Conservation (phyloP, 2,113 vertebrate species). For the Cygnus buccinator region DNA sequence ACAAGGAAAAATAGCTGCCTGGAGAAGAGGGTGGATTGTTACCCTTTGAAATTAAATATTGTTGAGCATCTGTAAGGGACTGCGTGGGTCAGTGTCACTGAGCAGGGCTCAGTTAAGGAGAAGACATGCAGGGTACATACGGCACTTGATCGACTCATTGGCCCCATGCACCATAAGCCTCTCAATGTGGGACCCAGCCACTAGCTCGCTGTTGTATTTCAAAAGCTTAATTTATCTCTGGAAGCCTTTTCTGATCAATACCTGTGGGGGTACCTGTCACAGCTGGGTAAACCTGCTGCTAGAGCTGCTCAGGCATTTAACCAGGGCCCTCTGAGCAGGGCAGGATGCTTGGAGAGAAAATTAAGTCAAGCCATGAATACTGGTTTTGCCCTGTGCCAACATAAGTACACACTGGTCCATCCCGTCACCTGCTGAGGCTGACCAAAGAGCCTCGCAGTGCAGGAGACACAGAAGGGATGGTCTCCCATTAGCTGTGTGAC, state of each 20-base stretch:
- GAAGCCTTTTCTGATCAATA: background rate
- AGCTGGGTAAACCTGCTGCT: background rate
- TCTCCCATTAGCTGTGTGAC: background rate
- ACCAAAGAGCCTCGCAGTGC: background rate
- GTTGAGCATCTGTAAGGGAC: background rate
- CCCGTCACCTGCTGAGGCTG: background rate
- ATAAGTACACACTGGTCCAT: background rate
- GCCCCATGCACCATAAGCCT: background rate
- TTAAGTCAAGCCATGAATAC: slow-evolving; percentile 9
- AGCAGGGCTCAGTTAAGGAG: background rate
- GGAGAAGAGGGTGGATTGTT: background rate
- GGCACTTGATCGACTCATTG: background rate
- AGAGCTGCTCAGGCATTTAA: background rate
- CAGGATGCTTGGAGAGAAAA: background rate
- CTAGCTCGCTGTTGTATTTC: background rate
- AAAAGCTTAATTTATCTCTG: background rate
- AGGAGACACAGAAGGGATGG: background rate
- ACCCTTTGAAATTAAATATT: slow-evolving; percentile 15
- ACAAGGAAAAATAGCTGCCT: slow-evolving; percentile 15
- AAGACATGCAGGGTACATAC: background rate
- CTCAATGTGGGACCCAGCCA: background rate
- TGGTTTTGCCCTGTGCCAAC: background rate
- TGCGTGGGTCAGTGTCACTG: background rate
- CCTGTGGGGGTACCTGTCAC: background rate
- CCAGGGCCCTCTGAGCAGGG: background rate